A percentile compares a stretch with the other conserved stretches of the same genome.
Conservation (phyloP, 2,888 invertebrate species). For the Geotrupes spiniger region DNA sequence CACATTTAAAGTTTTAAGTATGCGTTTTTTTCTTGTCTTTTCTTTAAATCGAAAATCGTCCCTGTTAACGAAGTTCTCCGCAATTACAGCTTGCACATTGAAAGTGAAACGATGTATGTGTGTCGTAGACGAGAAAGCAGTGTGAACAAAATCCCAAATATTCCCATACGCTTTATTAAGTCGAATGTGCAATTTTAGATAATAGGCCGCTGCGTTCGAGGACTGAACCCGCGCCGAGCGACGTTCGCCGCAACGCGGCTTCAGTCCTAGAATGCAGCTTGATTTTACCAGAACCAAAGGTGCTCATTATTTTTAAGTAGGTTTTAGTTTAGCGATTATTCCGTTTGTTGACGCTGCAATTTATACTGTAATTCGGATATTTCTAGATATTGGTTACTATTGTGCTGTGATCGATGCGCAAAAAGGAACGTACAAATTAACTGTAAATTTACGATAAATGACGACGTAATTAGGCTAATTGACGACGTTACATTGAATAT, state of each 20-base stretch:
- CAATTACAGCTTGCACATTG: conserved; percentile 21
- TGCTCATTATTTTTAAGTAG: conserved; percentile 44
- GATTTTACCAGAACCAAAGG: conserved; percentile 44
- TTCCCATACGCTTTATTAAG: conserved; percentile 33
- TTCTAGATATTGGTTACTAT: conserved; percentile 14
- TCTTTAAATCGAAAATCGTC: too few relatives aligned
- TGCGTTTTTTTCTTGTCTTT: too few relatives aligned
- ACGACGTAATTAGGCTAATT: not conserved
- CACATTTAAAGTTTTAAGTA: too few relatives aligned
- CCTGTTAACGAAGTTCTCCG: not conserved
- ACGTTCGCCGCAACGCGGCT: conserved; percentile 6
- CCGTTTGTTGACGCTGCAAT: conserved; percentile 11
- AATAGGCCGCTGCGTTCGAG: conserved; percentile 26
- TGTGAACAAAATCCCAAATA: conserved; percentile 28
- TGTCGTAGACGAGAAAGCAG: conserved; percentile 28
- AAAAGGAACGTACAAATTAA: not conserved
- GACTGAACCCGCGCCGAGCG: conserved; percentile 13
- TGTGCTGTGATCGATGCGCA: conserved; percentile 14
- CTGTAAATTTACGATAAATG: conserved; percentile 7
- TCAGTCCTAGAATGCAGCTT: conserved; percentile 25
- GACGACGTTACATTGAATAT: too few relatives aligned
- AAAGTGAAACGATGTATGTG: conserved; percentile 27
- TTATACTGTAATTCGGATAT: conserved; percentile 9
- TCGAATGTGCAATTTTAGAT: conserved; percentile 37
- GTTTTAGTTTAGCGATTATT: conserved; percentile 29